Conservation (phyloP, 2,888 invertebrate genomes). For the Agrenia bidenticulata region DNA sequence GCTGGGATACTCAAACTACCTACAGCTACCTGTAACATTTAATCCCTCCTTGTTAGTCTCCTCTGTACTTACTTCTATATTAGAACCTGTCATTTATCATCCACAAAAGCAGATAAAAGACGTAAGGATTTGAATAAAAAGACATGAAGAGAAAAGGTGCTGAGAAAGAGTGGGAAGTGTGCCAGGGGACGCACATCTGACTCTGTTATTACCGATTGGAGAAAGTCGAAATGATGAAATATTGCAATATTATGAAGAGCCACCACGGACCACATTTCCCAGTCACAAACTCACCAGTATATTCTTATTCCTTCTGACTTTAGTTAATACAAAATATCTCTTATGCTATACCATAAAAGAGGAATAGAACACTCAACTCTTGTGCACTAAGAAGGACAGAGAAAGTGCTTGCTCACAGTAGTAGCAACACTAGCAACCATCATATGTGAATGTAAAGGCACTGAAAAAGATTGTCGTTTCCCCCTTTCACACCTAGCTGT, state of each 20-base stretch:
- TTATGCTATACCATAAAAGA: background rate
- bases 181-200: conserved; percentile 1
- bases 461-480: background rate
- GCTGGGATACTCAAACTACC: no score
- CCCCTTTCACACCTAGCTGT: background rate
- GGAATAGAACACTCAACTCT: background rate
- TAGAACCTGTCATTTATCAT: no score
- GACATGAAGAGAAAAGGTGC: background rate
- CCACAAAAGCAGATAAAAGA: no score
- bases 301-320: conserved; percentile 8
- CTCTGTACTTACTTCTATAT: no score
- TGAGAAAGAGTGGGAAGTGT: conserved; percentile 10
- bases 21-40: no score
- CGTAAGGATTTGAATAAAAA: no score
- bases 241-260: conserved; percentile 21
- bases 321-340: background rate
- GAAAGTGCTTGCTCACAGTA: background rate
- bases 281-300: background rate
- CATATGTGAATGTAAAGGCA: background rate
- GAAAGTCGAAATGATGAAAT: conserved; percentile 30
- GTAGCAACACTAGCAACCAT: no score
- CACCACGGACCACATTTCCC: no score
- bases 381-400: background rate
- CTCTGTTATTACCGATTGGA: conserved; percentile 8
- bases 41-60: no score